A percentile compares a stretch with the other conserved stretches of the same genome.
Evolutionary conservation across 2,888 invertebrate species (phyloP).

Genomic region (Morpho achilles): DNA sequence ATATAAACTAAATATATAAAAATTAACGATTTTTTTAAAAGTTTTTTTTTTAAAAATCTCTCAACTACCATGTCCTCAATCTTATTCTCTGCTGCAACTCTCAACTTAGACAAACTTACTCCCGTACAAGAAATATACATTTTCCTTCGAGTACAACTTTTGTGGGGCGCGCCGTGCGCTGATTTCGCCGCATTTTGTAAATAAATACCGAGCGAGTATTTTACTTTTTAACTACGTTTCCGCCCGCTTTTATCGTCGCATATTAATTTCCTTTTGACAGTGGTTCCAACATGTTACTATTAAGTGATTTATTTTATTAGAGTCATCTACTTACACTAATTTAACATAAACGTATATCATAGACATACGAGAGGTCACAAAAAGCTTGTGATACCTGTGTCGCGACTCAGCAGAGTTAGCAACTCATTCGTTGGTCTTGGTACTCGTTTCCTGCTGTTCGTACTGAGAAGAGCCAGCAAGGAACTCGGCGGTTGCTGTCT

Average conservation of each 20-base stretch:
- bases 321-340: no score
- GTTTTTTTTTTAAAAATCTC: background rate
- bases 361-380: no score
- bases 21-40: background rate
- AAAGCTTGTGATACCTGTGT: no score
- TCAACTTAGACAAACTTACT: constrained; percentile 57
- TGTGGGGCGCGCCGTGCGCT: constrained; percentile 40
- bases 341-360: no score
- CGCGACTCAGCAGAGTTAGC: no score
- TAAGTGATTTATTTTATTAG: background rate
- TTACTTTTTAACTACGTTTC: constrained; percentile 29
- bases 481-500: no score
- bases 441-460: no score
- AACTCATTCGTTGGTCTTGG: no score
- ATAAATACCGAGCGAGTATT: constrained; percentile 37
- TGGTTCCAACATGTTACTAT: background rate
- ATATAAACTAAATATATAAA: no score
- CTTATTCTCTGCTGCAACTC: constrained; percentile 37
- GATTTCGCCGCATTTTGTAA: constrained; percentile 50
- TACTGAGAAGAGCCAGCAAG: no score
- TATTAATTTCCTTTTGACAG: no score
- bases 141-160: constrained; percentile 57
- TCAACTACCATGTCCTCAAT: constrained; percentile 1
- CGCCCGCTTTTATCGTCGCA: background rate
- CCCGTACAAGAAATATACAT: constrained; percentile 59